Conservation (phyloP, 2,797 vertebrate species). For the Argyrosomus regius region DNA sequence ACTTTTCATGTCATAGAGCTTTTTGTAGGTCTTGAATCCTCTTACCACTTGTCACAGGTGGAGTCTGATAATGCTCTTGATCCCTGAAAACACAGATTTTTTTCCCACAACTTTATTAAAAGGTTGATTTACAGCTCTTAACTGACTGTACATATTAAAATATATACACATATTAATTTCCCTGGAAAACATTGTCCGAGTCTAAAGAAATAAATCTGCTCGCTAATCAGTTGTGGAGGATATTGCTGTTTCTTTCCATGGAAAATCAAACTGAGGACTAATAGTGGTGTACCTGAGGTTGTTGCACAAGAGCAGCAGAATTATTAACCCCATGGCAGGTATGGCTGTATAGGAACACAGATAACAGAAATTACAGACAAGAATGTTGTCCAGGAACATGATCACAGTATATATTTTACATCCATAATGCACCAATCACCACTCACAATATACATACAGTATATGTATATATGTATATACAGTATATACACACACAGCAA, state of each 20-base stretch:
- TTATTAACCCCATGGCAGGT: conserved; percentile 38
- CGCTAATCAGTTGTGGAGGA: conserved; percentile 32
- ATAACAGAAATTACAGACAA: conserved; percentile 51
- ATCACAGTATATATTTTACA: conserved; percentile 1
- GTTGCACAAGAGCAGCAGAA: conserved; percentile 21
- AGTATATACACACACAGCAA: no score
- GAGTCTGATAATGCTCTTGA: neutral
- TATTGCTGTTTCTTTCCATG: conserved; percentile 27
- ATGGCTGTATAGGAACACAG: conserved; percentile 66
- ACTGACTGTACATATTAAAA: no score
- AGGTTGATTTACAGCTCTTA: neutral
- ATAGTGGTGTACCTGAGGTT: conserved; percentile 67
- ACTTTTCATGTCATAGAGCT: neutral
- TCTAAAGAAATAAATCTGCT: conserved; percentile 21
- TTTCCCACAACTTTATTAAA: conserved; percentile 7
- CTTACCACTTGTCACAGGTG: conserved; percentile 65
- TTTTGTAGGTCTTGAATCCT: neutral
- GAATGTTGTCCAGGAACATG: neutral
- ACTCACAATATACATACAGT: no score
- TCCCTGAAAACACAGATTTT: conserved; percentile 50
- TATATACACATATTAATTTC: neutral
- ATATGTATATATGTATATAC: no score
- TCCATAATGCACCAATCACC: neutral
- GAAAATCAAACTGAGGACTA: conserved; percentile 36
- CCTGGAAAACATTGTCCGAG: neutral